Evolutionary conservation across 2,888 invertebrate genomes (phyloP).

Genomic region (Pasiphila rectangulata): DNA sequence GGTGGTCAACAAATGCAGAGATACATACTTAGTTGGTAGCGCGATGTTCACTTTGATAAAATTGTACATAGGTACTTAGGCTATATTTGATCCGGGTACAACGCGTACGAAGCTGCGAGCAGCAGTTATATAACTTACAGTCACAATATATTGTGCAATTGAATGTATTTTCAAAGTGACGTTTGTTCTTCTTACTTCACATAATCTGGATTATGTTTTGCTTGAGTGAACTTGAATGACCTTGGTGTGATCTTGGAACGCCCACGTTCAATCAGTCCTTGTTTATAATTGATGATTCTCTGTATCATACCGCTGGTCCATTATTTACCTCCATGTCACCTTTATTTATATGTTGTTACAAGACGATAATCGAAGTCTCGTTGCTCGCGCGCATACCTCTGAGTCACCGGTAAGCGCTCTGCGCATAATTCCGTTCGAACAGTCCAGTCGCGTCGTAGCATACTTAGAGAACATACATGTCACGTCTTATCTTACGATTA

Average conservation of each 20-base stretch:
- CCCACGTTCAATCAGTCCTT: conserved; percentile 61
- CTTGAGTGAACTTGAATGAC: conserved; percentile 37
- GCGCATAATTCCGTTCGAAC: conserved; percentile 73
- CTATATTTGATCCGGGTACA: too few relatives aligned
- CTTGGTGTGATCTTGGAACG: conserved; percentile 62
- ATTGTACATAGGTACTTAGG: too few relatives aligned
- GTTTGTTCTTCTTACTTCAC: too few relatives aligned
- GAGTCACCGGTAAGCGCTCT: conserved; percentile 72
- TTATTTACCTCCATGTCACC: conserved; percentile 74
- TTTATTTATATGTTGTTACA: conserved; percentile 61
- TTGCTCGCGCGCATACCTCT: conserved; percentile 71
- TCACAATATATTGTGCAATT: too few relatives aligned
- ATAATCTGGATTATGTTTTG: not conserved
- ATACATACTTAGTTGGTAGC: too few relatives aligned
- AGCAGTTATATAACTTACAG: too few relatives aligned
- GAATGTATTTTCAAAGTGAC: too few relatives aligned
- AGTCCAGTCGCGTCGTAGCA: conserved; percentile 75
- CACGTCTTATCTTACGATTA: conserved; percentile 53
- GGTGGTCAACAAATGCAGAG: too few relatives aligned
- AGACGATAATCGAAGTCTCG: conserved; percentile 63
- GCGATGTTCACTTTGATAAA: too few relatives aligned
- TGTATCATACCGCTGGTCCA: conserved; percentile 46
- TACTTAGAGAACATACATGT: conserved; percentile 77
- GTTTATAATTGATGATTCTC: conserved; percentile 62
- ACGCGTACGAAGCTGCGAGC: too few relatives aligned